Percentiles rank a stretch among this genome's conserved stretches.
phyloP scores from a whole-genome alignment of 2,113 vertebrate species.

The Galemys pyrenaicus region DNA sequence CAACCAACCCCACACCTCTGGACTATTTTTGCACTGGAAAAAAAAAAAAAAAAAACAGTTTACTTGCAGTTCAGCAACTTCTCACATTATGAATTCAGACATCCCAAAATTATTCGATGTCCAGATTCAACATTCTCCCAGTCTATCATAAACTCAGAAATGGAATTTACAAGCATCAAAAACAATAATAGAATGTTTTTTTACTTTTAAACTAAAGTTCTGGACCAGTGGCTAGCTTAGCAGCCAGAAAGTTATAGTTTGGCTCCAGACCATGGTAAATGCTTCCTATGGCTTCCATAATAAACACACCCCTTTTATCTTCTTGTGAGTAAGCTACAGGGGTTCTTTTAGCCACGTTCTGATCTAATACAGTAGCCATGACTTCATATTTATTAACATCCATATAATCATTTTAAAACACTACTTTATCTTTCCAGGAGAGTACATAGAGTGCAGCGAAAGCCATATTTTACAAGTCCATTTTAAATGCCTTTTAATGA shows the following conservation, averaged over 20 bases:
- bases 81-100: conserved; percentile 14
- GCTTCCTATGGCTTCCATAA: not conserved
- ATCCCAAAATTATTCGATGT: conserved; percentile 45
- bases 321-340: not conserved
- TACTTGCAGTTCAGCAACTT: conserved; percentile 31
- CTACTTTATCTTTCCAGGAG: conserved; percentile 77
- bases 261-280: not conserved
- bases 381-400: conserved; percentile 83
- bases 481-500: conserved; percentile 83
- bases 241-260: conserved; percentile 1
- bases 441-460: conserved; percentile 43
- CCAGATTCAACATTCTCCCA: not conserved
- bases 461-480: conserved; percentile 65
- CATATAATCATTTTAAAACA: conserved; percentile 80
- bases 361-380: conserved; percentile 74
- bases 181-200: not conserved
- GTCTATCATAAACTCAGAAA: not conserved
- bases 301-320: conserved; percentile 31
- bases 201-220: conserved; percentile 46
- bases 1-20: not conserved
- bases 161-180: conserved; percentile 37
- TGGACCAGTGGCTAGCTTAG: not conserved
- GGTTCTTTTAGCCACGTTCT: conserved; percentile 70
- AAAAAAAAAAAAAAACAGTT: too few species aligned
- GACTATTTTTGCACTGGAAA: not conserved